A percentile compares a stretch with the other conserved stretches of the same genome.
phyloP scores from a whole-genome alignment of 2,888 invertebrate species.

The Ennomos quercinarius region DNA sequence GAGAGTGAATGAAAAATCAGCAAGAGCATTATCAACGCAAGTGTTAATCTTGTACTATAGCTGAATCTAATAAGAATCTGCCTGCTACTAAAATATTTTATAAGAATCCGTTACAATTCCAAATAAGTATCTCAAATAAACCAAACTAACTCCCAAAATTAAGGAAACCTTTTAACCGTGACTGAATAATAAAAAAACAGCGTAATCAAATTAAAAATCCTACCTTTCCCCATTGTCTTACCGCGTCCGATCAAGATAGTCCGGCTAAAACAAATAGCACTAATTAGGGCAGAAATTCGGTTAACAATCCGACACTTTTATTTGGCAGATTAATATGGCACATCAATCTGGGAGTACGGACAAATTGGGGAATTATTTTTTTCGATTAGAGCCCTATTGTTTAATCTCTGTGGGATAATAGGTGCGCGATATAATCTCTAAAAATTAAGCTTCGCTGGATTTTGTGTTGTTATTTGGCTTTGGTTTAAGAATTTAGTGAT shows the following conservation, averaged over 20 bases:
- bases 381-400: constrained; percentile 80
- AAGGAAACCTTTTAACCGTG: constrained; percentile 32
- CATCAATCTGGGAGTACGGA: constrained; percentile 65
- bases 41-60: constrained; percentile 68
- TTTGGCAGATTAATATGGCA: constrained; percentile 74
- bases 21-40: constrained; percentile 9
- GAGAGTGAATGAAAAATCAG: constrained; percentile 7
- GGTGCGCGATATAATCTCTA: constrained; percentile 67
- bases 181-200: constrained; percentile 59
- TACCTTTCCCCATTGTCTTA: constrained; percentile 75
- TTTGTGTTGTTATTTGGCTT: too few relatives aligned
- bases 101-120: constrained; percentile 15
- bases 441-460: constrained; percentile 19
- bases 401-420: constrained; percentile 77
- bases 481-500: too few relatives aligned
- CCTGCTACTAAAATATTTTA: constrained; percentile 1
- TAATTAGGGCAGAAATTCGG: constrained; percentile 76
- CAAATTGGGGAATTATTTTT: constrained; percentile 82
- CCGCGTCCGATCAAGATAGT: constrained; percentile 69
- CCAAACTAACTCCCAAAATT: constrained; percentile 19
- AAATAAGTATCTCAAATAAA: constrained; percentile 12
- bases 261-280: constrained; percentile 79
- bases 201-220: constrained; percentile 70
- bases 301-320: constrained; percentile 75
- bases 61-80: neutral